Base-by-base conservation (phyloP, 1,140 invertebrate species). In the Meloidogyne hapla region DNA sequence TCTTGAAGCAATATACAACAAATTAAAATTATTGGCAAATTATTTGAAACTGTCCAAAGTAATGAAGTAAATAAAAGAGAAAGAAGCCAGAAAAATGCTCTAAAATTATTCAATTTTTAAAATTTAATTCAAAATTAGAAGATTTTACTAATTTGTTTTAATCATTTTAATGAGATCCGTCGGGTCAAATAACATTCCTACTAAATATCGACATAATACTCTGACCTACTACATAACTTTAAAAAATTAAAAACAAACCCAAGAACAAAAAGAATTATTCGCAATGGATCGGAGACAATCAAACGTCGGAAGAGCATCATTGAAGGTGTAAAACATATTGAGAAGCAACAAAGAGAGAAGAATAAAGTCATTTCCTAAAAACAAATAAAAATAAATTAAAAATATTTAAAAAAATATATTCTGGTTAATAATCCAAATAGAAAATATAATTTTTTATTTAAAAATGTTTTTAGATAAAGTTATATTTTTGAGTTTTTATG, bases 181-280 rank as follows among this genome's bases (percentile, higher is more conserved):
- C n/a, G n/a, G n/a, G n/a, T n/a, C n/a, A n/a, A n/a, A n/a, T n/a
- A n/a, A n/a, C n/a, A n/a, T n/a, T n/a, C n/a, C n/a, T n/a, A n/a
- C n/a, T n/a, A n/a, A n/a, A n/a, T n/a, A n/a, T n/a, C n/a, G n/a
- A n/a, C n/a, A n/a, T n/a, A n/a, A n/a, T n/a, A n/a, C n/a, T n/a
- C n/a, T n/a, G n/a, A n/a, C n/a, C n/a, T n/a, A n/a, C n/a, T n/a
- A n/a, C n/a, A n/a, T n/a, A n/a, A n/a, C n/a, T 40, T 5, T 5
- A 33, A 64, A 15, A 77, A n/a, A n/a, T 28, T 9, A 23, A 79
- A 78, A 23, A 67, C 74, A 23, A 18, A 80, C 79, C 79, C 79
- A 40, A 80, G 81, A 56, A 83, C 82, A 45, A 78, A 80, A 10
- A 80, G 61, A 73, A 80, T 80, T 9, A 80, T 80, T 28, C 80